Conservation (phyloP, 2,113 vertebrate species). For the Zootoca vivipara region DNA sequence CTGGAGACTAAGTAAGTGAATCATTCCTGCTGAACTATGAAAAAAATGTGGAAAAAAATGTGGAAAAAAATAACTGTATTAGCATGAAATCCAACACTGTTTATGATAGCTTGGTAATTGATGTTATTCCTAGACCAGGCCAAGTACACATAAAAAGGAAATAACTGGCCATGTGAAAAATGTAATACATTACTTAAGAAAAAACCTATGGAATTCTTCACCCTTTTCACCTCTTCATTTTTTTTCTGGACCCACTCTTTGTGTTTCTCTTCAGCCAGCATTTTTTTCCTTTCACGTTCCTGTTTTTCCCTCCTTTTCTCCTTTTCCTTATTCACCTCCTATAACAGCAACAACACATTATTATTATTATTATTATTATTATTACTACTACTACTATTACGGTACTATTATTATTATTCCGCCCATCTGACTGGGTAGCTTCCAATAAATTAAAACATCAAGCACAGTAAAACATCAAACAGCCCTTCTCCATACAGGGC, state of each 20-base stretch:
- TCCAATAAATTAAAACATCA: no score
- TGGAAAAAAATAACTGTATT: constrained; percentile 20
- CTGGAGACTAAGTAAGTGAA: background rate
- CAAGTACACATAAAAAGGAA: constrained; percentile 24
- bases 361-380: background rate
- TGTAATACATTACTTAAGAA: background rate
- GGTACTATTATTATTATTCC: background rate
- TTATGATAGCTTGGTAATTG: constrained; percentile 10
- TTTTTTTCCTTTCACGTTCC: constrained; percentile 80
- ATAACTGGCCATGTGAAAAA: background rate
- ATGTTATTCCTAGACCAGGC: background rate
- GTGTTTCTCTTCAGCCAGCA: constrained; percentile 81
- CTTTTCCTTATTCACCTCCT: constrained; percentile 77
- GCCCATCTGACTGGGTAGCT: background rate
- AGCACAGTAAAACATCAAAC: no score
- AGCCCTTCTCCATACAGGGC: no score
- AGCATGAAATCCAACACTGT: constrained; percentile 8
- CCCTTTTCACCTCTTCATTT: constrained; percentile 77
- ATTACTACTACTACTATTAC: background rate
- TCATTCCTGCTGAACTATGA: constrained; percentile 18
- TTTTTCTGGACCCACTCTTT: constrained; percentile 89
- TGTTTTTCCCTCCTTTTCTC: constrained; percentile 76
- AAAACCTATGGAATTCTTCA: background rate
- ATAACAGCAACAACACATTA: constrained; percentile 42
- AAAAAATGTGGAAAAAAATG: constrained; percentile 12